These are phyloP conservation scores for Philotrypesis tridentata DNA, from an alignment of 1,140 invertebrate species.

Conservation along the genomic window DNA sequence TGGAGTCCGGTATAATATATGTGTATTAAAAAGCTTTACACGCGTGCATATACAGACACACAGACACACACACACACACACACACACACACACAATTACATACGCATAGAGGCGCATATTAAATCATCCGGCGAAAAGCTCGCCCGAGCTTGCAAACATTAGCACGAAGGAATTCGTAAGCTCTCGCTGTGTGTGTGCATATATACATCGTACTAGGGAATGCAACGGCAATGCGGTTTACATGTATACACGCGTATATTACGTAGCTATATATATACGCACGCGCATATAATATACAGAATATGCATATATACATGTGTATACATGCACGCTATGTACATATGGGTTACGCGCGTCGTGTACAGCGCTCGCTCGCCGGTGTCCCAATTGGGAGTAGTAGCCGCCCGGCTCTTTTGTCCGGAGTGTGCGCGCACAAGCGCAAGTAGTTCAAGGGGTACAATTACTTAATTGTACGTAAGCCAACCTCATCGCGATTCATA, in stretches of 20 bases:
- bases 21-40: too few relatives aligned
- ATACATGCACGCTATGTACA: background rate
- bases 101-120: background rate
- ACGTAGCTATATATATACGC: conserved; percentile 29
- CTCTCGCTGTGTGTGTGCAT: background rate
- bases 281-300: conserved; percentile 36
- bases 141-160: background rate
- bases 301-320: conserved; percentile 12
- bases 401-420: conserved; percentile 50
- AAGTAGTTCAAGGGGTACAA: conserved; percentile 60
- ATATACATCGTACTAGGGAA: too few relatives aligned
- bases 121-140: conserved; percentile 9
- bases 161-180: background rate
- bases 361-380: background rate
- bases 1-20: too few relatives aligned
- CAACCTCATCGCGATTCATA: conserved; percentile 50
- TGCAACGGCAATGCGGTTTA: background rate
- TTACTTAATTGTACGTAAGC: conserved; percentile 56
- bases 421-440: conserved; percentile 31
- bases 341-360: conserved; percentile 49
- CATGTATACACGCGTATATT: conserved; percentile 12
- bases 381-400: conserved; percentile 50
- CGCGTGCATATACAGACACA: too few relatives aligned
- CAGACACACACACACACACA: too few relatives aligned
- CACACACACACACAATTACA: too few relatives aligned